Conservation (phyloP, 2,797 vertebrate genomes). For the Aphelocoma californica region DNA sequence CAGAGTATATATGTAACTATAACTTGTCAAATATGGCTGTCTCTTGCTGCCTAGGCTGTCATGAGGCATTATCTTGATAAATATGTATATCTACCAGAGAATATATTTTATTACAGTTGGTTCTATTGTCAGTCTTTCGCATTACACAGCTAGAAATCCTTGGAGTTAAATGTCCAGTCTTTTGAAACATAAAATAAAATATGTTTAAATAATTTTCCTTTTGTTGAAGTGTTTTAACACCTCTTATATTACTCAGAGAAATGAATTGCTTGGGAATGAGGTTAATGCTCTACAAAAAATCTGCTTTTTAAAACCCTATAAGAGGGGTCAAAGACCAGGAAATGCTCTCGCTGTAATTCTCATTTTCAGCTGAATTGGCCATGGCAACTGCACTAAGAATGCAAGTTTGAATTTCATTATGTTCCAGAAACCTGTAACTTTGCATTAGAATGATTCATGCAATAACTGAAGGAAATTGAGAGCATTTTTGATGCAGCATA, state of each 20-base stretch:
- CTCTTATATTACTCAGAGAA: slow-evolving; percentile 65
- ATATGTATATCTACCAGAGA: background rate
- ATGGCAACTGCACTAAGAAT: slow-evolving; percentile 70
- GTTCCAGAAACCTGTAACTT: slow-evolving; percentile 75
- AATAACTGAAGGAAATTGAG: slow-evolving; percentile 62
- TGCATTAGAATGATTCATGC: slow-evolving; percentile 69
- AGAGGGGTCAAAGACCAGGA: slow-evolving; percentile 77
- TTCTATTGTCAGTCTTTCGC: slow-evolving; percentile 10
- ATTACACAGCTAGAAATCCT: slow-evolving; percentile 46
- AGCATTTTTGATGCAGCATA: slow-evolving; percentile 61
- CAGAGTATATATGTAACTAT: background rate
- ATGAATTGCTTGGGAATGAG: slow-evolving; percentile 63
- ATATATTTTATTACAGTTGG: slow-evolving; percentile 22
- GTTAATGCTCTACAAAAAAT: slow-evolving; percentile 69
- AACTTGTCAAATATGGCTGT: background rate
- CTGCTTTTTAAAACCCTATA: slow-evolving; percentile 71
- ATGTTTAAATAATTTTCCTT: slow-evolving; percentile 65
- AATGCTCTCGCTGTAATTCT: slow-evolving; percentile 74
- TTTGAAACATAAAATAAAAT: slow-evolving; percentile 59
- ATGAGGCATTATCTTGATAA: background rate
- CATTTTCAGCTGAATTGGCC: slow-evolving; percentile 76
- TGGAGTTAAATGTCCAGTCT: slow-evolving; percentile 50
- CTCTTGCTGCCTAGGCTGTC: background rate
- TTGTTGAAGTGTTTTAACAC: slow-evolving; percentile 64
- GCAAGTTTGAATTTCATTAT: slow-evolving; percentile 74